Evolutionary conservation across 1,140 invertebrate genomes (phyloP), one percentile per base, ranked within the genome.

Genomic region (Pissodes strobi): DNA sequence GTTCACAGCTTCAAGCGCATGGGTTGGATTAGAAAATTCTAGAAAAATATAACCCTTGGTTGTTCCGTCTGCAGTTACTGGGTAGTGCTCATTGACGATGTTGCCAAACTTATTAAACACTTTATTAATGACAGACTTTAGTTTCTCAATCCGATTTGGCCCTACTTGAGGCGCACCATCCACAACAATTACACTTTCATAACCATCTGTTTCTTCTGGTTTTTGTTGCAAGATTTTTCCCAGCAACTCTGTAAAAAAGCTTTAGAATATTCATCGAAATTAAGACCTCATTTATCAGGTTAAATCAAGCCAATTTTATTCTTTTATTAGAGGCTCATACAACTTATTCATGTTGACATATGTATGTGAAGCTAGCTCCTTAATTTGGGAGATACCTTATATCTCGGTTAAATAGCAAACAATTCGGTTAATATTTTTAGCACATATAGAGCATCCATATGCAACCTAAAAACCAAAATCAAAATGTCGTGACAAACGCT

Each of bases 41-140:
- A 98, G 82, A 76, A 98, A 99, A 70, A 95, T 90, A 76, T 95
- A 98, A 2, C 95, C 95, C 82, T 95, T 97, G 0, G 94, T 98
- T 39, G 86, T 84, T 10, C 90, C 91, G 62, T 92, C 87, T 63
- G 90, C 89, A 73, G 88, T 87, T 17, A 89, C 85, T 0, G 97
- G 95, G 80, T 95, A 97, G 79, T 89, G 88, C 65, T 95, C 91
- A 75, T 91, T 96, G 1, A 94, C 88, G 69, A 98, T 91, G 49
- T 87, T 87, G 0, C 95, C 96, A 82, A 91, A 97, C 74, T 94
- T 94, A 17, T 86, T 87, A 78, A 95, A 97, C 2, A 98, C 85
- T 80, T 98, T 99, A 39, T 87, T 87, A 51, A 99, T 89, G 9
- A 99, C 93, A 68, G 88, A 90, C 76, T 96, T 92, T 15, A 99